phyloP scores from a whole-genome alignment of 1,140 invertebrate genomes.

The Pinna nobilis region DNA sequence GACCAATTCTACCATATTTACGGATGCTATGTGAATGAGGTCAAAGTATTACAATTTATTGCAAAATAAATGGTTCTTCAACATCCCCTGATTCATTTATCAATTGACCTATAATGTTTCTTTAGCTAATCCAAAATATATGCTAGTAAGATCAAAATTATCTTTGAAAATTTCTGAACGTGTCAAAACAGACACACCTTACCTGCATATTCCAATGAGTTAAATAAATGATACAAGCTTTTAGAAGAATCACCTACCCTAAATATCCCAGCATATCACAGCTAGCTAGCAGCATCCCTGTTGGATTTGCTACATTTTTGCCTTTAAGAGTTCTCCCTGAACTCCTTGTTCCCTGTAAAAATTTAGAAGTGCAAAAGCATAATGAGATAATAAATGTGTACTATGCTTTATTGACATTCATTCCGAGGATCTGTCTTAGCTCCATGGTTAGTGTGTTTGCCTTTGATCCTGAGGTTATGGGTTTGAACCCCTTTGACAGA shows the following conservation, averaged over 20 bases:
- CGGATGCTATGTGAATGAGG: too few species aligned
- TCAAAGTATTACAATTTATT: too few species aligned
- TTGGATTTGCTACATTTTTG: conserved; percentile 99
- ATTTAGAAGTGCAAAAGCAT: not conserved
- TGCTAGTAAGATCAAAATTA: not conserved
- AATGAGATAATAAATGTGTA: not conserved
- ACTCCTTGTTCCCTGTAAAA: conserved; percentile 66
- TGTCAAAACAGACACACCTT: too few species aligned
- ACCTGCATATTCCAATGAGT: too few species aligned
- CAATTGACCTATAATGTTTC: too few species aligned
- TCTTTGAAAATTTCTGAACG: too few species aligned
- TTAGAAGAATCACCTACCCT: conserved; percentile 77
- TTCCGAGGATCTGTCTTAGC: too few species aligned
- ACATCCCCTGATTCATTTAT: too few species aligned
- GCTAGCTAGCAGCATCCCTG: conserved; percentile 96
- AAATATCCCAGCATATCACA: conserved; percentile 96
- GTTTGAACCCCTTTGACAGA: not conserved
- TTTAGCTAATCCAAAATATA: too few species aligned
- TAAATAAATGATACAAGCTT: not conserved
- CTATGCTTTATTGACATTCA: too few species aligned
- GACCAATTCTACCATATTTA: too few species aligned
- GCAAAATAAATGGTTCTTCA: too few species aligned
- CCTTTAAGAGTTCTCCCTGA: conserved; percentile 81
- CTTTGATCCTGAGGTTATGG: not conserved
- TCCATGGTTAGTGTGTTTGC: not conserved